These are phyloP conservation scores for Geopemphigus sp. DNA, from an alignment of 1,140 invertebrate genomes.

Conservation along the genomic window DNA sequence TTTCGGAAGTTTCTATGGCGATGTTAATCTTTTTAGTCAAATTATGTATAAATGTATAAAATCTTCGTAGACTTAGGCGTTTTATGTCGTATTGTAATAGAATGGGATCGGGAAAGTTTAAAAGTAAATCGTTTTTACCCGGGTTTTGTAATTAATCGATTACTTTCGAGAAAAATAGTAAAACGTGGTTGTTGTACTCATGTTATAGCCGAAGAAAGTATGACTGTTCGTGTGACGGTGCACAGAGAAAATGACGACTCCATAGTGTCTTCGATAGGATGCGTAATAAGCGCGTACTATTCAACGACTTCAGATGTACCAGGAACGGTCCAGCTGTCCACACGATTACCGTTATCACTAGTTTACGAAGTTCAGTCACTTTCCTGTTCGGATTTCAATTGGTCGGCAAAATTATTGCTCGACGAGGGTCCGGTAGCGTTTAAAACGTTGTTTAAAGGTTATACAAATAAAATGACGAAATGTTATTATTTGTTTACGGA, in stretches of 20 bases:
- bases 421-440: conserved; percentile 9
- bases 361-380: not conserved
- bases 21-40: not conserved
- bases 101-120: too few relatives aligned
- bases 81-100: too few relatives aligned
- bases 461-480: too few relatives aligned
- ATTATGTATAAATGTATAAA: not conserved
- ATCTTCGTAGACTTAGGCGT: too few relatives aligned
- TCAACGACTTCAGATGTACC: not conserved
- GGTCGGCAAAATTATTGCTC: conserved; percentile 11
- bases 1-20: not conserved
- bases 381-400: not conserved
- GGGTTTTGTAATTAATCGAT: too few relatives aligned
- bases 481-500: too few relatives aligned
- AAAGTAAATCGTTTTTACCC: too few relatives aligned
- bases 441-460: conserved; percentile 15
- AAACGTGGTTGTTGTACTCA: not conserved
- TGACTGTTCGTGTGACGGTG: not conserved
- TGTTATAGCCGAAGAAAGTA: conserved; percentile 8
- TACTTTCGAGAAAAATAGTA: too few relatives aligned
- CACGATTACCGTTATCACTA: conserved; percentile 7
- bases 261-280: not conserved
- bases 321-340: not conserved
- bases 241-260: not conserved
- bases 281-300: not conserved